A percentile compares a stretch with the other conserved stretches of the same genome.
These are phyloP conservation scores for Alosa alosa DNA, from an alignment of 2,113 vertebrate species.

Conservation along the genomic window DNA sequence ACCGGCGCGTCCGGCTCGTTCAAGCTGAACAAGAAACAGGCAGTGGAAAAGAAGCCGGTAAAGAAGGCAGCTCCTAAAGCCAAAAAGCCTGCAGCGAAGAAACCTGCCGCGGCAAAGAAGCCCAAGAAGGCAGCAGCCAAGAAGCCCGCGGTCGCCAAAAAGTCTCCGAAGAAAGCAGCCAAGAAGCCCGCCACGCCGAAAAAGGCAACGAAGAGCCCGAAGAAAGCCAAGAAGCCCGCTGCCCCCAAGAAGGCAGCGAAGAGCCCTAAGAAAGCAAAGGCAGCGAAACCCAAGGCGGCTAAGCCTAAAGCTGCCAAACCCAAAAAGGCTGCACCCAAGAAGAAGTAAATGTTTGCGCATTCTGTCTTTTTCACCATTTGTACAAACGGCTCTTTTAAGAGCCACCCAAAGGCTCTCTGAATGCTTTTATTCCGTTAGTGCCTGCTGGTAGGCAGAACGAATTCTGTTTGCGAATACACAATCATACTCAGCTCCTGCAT, in stretches of 20 bases:
- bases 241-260: not conserved
- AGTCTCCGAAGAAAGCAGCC: not conserved
- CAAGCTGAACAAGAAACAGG: not conserved
- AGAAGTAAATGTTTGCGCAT: not conserved
- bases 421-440: too few relatives aligned
- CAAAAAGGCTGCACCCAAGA: constrained; percentile 1
- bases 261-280: not conserved
- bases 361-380: not conserved
- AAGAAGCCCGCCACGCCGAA: constrained; percentile 16
- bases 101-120: constrained; percentile 23
- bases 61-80: constrained; percentile 7
- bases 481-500: too few relatives aligned
- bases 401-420: not conserved
- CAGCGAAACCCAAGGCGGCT: constrained; percentile 1
- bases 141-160: constrained; percentile 18
- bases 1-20: not conserved
- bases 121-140: constrained; percentile 17
- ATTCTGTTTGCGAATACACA: too few relatives aligned
- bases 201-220: not conserved
- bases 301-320: not conserved
- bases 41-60: not conserved
- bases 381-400: not conserved
- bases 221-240: not conserved
- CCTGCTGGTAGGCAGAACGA: too few relatives aligned
- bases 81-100: constrained; percentile 29